These are phyloP conservation scores for Metalampra italica DNA, from an alignment of 2,888 invertebrate genomes.

Conservation along the genomic window DNA sequence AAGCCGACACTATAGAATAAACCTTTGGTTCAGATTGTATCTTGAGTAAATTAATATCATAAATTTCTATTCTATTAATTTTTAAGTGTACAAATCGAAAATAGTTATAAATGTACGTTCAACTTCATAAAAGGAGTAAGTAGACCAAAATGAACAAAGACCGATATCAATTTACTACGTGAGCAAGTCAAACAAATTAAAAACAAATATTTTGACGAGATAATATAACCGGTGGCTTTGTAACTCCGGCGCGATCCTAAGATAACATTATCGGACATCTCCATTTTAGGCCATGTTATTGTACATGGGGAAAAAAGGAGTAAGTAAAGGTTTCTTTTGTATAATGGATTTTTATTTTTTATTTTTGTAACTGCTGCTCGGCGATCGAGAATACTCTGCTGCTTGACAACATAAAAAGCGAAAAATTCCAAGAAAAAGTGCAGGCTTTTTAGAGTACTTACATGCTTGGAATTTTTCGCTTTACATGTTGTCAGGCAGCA, in stretches of 20 bases:
- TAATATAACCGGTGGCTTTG: constrained; percentile 7
- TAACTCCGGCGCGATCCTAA: constrained; percentile 26
- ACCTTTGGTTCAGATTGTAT: too few relatives aligned
- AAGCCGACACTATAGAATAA: too few relatives aligned
- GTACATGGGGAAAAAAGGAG: constrained; percentile 16
- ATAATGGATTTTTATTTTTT: neutral
- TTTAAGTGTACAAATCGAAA: too few relatives aligned
- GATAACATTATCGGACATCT: constrained; percentile 18
- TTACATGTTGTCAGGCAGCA: too few relatives aligned
- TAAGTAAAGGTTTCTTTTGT: neutral
- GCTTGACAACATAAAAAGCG: neutral
- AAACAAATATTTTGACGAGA: constrained; percentile 15
- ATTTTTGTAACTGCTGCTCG: too few relatives aligned
- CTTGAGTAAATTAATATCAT: too few relatives aligned
- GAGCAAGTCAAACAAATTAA: constrained; percentile 8
- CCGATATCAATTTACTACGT: neutral
- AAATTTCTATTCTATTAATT: too few relatives aligned
- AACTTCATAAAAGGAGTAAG: too few relatives aligned
- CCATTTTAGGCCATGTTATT: constrained; percentile 21
- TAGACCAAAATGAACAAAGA: neutral
- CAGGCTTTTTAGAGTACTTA: too few relatives aligned
- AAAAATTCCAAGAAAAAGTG: neutral
- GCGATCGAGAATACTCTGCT: too few relatives aligned
- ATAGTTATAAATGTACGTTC: too few relatives aligned
- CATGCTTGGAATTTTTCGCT: too few relatives aligned